These are phyloP conservation scores for Chesias legatella DNA, from an alignment of 2,888 invertebrate genomes.

Conservation along the genomic window DNA sequence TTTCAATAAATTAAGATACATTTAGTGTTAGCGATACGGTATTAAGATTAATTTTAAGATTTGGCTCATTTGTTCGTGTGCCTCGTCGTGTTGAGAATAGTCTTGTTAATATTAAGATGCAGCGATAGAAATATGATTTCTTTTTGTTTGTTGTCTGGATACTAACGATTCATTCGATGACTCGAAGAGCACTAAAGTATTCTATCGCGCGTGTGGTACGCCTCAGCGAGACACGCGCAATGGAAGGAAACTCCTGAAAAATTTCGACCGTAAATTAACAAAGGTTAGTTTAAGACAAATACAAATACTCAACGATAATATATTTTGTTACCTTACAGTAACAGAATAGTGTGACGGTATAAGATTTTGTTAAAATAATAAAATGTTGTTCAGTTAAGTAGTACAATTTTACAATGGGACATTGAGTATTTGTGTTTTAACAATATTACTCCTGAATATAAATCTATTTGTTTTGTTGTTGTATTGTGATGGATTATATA, in stretches of 20 bases:
- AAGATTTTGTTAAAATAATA: constrained; percentile 39
- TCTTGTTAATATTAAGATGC: constrained; percentile 44
- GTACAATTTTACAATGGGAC: constrained; percentile 35
- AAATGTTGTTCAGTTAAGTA: constrained; percentile 34
- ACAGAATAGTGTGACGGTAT: constrained; percentile 30
- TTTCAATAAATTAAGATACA: constrained; percentile 71
- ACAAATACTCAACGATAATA: constrained; percentile 71
- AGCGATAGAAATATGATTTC: constrained; percentile 61
- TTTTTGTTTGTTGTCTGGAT: constrained; percentile 34
- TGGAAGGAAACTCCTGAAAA: constrained; percentile 20
- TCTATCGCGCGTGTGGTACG: constrained; percentile 40
- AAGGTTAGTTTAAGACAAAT: constrained; percentile 56
- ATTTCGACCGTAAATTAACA: constrained; percentile 22
- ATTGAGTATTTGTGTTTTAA: constrained; percentile 76
- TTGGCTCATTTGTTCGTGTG: constrained; percentile 26
- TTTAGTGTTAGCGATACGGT: constrained; percentile 42
- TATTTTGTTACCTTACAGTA: constrained; percentile 48
- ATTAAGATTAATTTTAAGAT: constrained; percentile 24
- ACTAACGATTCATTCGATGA: constrained; percentile 49
- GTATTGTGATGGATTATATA: constrained; percentile 76
- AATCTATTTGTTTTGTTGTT: constrained; percentile 74
- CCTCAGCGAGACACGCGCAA: constrained; percentile 37
- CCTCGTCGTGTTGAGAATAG: constrained; percentile 46
- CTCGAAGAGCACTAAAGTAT: constrained; percentile 22
- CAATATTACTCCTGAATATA: constrained; percentile 47